These are phyloP conservation scores for Varecia variegata DNA, from an alignment of 2,797 vertebrate genomes.

Conservation along the genomic window DNA sequence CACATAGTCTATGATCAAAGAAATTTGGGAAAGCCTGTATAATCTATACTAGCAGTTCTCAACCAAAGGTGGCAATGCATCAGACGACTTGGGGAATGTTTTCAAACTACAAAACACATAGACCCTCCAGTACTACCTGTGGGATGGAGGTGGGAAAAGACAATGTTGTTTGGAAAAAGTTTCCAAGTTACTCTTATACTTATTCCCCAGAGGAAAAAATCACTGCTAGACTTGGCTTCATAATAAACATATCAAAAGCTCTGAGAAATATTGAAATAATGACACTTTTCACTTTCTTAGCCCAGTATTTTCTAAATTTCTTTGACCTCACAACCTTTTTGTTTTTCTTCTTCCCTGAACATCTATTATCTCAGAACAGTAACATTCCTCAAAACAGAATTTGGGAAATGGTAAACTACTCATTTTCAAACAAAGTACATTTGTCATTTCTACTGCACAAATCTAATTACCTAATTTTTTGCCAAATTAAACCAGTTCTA, in stretches of 20 bases:
- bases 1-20: neutral
- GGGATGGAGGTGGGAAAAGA: neutral
- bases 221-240: neutral
- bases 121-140: neutral
- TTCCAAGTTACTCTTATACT: neutral
- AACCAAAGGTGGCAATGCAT: neutral
- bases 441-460: slow-evolving; percentile 5
- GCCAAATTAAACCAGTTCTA: slow-evolving; percentile 37
- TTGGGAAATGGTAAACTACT: slow-evolving; percentile 41
- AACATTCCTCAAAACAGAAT: slow-evolving; percentile 43
- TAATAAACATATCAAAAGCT: slow-evolving; percentile 2
- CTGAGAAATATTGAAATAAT: slow-evolving; percentile 1
- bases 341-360: slow-evolving; percentile 2
- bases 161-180: neutral
- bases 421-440: slow-evolving; percentile 53
- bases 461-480: neutral
- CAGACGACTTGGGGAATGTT: neutral
- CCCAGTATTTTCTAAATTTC: slow-evolving; percentile 21
- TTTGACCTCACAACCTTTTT: neutral
- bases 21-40: neutral
- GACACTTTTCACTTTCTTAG: slow-evolving; percentile 33
- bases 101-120: neutral
- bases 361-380: slow-evolving; percentile 43
- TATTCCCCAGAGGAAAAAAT: neutral
- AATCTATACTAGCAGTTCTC: neutral